Evolutionary conservation across 2,888 invertebrate species (phyloP), one percentile per base, ranked within the genome.

Genomic region (Scaptomyza tumidula): DNA sequence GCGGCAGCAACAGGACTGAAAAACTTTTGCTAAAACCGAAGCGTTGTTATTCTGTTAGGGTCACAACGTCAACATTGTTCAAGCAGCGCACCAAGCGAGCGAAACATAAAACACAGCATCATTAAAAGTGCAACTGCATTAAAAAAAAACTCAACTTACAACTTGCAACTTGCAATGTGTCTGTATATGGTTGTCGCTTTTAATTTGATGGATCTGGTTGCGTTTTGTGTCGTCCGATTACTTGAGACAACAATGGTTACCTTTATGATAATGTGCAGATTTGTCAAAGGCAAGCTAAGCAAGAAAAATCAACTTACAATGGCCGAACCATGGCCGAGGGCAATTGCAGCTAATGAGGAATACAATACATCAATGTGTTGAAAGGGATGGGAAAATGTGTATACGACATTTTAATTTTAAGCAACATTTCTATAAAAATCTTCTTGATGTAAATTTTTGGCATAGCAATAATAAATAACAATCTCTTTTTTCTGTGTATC

Each of bases 161-260:
- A 19, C 3, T 35, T n/a, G 33, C n/a, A 53, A 61, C 43, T 49
- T 29, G 19, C 24, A 64, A 90, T 91, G 90, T 91, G 91, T 61
- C 68, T 90, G 59, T 91, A 91, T 50, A 84, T 91, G 80, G 90
- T 86, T 33, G 91, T 87, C 37, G 77, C 79, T 60, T 88, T 87
- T 55, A 76, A 90, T 56, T 73, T 90, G 60, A 74, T 89, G 67
- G 90, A 90, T 72, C 75, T 90, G 73, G 86, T 88, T 54, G 89
- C 86, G 56, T 90, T 80, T 68, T 89, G 90, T 66, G 85, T 90
- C 49, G 89, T 89, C 76, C 90, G 88, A 27, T 82, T 89, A 61
- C 50, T 90, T 75, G 90, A 91, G 79, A 66, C 86, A 37, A 82
- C 90, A n/a, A 65, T 91, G 61, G 57, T 87, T 61, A 80, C 80